A percentile compares a stretch with the other conserved stretches of the same genome.
Conservation (phyloP, 35 echinoderm and acorn worm species). For the Patiria miniata region DNA sequence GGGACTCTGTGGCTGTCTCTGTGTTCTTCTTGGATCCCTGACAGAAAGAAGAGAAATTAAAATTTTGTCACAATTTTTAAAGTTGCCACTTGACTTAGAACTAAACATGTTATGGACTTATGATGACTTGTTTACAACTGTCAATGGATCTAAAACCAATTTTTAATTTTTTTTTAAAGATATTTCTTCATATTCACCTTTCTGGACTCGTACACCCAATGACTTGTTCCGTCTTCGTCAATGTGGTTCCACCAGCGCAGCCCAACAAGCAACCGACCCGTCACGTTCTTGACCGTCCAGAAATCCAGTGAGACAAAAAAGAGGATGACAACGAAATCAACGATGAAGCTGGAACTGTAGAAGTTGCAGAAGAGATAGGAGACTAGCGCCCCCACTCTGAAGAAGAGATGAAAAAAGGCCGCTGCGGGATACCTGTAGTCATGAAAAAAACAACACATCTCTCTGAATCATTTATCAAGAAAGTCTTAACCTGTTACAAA, state of each 20-base stretch:
- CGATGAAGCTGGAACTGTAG: constrained; percentile 66
- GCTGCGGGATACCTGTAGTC: constrained; percentile 80
- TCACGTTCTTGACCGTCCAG: constrained; percentile 98
- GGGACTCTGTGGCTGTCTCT: constrained; percentile 79
- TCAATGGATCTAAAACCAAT: neutral
- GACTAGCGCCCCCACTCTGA: constrained; percentile 73
- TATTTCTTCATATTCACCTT: constrained; percentile 32
- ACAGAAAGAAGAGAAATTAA: neutral
- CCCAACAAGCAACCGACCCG: constrained; percentile 85
- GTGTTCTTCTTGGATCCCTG: constrained; percentile 84
- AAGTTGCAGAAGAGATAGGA: constrained; percentile 72
- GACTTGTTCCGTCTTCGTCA: constrained; percentile 95
- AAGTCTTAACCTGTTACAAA: no score
- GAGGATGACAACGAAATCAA: constrained; percentile 73
- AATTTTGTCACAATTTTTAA: no score
- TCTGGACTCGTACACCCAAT: constrained; percentile 96
- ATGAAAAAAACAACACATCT: no score
- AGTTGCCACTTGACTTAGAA: no score
- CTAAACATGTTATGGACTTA: no score
- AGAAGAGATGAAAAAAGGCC: constrained; percentile 84
- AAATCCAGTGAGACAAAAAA: constrained; percentile 88
- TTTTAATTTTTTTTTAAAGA: neutral
- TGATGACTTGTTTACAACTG: neutral
- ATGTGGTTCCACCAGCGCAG: constrained; percentile 98
- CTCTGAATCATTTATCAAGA: no score